phyloP scores from a whole-genome alignment of 2,888 invertebrate species.

The Spilarctia lutea region DNA sequence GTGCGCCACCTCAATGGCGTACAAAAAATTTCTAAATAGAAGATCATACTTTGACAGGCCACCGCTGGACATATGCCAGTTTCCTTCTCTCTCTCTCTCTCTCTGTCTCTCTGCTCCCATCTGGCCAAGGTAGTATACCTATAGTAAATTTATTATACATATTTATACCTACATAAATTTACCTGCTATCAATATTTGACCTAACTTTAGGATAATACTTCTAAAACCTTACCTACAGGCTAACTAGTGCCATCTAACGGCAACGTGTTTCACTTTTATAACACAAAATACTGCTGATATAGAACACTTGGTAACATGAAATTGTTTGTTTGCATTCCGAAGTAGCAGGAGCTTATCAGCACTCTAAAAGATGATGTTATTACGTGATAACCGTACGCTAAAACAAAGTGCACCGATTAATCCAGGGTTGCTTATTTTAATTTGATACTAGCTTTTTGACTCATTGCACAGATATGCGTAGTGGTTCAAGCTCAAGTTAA shows the following conservation, averaged over 20 bases:
- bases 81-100: too few species aligned
- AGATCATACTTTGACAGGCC: too few species aligned
- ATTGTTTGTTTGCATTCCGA: constrained; percentile 26
- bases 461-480: not conserved
- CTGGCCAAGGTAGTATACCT: too few species aligned
- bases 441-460: not conserved
- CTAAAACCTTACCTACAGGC: not conserved
- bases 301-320: constrained; percentile 21
- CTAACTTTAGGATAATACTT: not conserved
- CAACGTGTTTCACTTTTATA: not conserved
- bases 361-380: constrained; percentile 21
- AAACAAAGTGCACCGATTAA: constrained; percentile 14
- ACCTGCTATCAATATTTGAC: not conserved
- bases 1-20: too few species aligned
- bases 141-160: too few species aligned
- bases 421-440: not conserved
- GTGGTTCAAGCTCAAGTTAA: too few species aligned
- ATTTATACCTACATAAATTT: too few species aligned
- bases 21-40: too few species aligned
- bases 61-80: too few species aligned
- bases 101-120: too few species aligned
- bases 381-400: constrained; percentile 8
- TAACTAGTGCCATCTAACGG: not conserved
- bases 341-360: constrained; percentile 29
- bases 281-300: not conserved